Percentiles rank a stretch among this genome's conserved stretches.
phyloP scores from a whole-genome alignment of 2,113 vertebrate species.

The Lamprologus lemairii region DNA sequence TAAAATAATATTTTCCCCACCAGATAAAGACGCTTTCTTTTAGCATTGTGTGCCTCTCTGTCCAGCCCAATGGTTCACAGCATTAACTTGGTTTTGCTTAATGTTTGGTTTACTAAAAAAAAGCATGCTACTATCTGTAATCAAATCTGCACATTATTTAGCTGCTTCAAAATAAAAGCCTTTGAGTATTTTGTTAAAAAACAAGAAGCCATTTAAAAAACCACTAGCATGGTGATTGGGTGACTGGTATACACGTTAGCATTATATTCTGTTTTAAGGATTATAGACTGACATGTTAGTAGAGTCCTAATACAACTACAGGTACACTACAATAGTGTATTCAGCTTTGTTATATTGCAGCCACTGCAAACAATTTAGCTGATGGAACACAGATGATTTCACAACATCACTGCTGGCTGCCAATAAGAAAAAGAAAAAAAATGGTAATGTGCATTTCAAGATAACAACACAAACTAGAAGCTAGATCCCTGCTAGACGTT shows the following conservation, averaged over 20 bases:
- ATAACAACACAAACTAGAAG: not conserved
- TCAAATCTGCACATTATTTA: not conserved
- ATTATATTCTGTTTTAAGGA: not conserved
- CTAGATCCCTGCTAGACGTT: not conserved
- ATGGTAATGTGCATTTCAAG: not conserved
- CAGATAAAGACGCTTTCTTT: not conserved
- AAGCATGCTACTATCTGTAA: not conserved
- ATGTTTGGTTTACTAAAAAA: not conserved
- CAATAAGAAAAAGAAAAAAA: not conserved
- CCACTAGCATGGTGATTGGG: not conserved
- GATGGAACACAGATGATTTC: not conserved
- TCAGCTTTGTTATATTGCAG: not conserved
- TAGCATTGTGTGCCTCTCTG: not conserved
- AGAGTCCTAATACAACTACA: not conserved
- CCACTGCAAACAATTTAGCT: not conserved
- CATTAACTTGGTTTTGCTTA: not conserved
- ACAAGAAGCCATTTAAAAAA: not conserved
- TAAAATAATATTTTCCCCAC: not conserved
- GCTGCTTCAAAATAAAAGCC: not conserved
- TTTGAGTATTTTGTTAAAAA: not conserved
- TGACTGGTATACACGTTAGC: not conserved
- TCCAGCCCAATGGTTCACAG: not conserved
- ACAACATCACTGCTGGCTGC: not conserved
- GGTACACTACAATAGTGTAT: not conserved
- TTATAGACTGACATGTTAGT: not conserved